Evolutionary conservation across 2,888 invertebrate species (phyloP).

Genomic region (Apamea epomidion): DNA sequence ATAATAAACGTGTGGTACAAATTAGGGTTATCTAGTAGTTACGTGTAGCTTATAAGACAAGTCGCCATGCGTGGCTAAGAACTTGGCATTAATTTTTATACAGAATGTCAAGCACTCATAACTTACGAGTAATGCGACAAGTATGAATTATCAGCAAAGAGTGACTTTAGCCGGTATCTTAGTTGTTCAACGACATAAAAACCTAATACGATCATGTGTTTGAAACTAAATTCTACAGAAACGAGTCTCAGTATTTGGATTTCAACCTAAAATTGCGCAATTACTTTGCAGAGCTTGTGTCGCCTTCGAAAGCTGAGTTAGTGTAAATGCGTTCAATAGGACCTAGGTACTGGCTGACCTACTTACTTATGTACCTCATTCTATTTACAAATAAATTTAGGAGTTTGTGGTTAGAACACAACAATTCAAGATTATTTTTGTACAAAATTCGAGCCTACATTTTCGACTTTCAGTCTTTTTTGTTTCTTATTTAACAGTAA

Average conservation of each 20-base stretch:
- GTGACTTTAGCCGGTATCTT: constrained; percentile 22
- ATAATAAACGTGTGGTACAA: not conserved
- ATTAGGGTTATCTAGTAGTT: constrained; percentile 27
- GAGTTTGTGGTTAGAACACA: constrained; percentile 4
- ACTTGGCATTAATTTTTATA: constrained; percentile 41
- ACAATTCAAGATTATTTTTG: not conserved
- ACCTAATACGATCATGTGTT: constrained; percentile 19
- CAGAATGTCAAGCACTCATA: constrained; percentile 34
- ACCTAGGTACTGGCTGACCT: constrained; percentile 39
- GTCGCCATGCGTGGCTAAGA: constrained; percentile 9
- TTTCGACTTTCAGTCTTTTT: not conserved
- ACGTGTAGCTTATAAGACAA: not conserved
- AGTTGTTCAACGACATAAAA: constrained; percentile 33
- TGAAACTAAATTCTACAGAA: constrained; percentile 27
- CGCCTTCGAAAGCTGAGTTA: constrained; percentile 52
- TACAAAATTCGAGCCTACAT: not conserved
- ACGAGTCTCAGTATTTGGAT: constrained; percentile 33
- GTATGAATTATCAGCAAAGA: constrained; percentile 1
- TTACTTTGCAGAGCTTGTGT: constrained; percentile 46
- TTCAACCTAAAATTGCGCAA: constrained; percentile 50
- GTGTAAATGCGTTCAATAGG: constrained; percentile 45
- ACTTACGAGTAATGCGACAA: not conserved
- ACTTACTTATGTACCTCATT: constrained; percentile 23
- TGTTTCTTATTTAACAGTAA: not conserved
- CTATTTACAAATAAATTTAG: constrained; percentile 21